Evolutionary conservation across 1,140 invertebrate genomes (phyloP).

Genomic region (Homalodisca vitripennis): DNA sequence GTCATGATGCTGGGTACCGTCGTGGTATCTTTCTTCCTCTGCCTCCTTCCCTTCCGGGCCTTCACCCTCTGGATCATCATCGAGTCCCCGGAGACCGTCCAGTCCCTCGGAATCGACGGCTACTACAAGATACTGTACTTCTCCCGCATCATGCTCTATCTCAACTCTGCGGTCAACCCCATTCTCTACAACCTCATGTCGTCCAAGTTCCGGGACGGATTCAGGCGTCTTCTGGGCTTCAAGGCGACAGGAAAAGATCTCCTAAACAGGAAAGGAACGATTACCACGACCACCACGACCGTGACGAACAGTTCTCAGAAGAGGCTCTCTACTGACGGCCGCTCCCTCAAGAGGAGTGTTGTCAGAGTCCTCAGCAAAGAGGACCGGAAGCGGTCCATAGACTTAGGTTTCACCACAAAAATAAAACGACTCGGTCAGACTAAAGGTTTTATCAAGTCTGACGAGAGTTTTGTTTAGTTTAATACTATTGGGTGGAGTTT

Average conservation of each 20-base stretch:
- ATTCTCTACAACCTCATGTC: conserved; percentile 89
- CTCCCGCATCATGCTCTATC: conserved; percentile 81
- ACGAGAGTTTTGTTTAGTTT: conserved; percentile 32
- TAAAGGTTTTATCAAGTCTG: conserved; percentile 22
- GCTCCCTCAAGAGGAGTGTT: conserved; percentile 2
- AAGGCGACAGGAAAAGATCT: conserved; percentile 13
- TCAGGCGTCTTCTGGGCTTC: conserved; percentile 55
- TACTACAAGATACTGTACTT: conserved; percentile 87
- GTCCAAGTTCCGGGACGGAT: conserved; percentile 86
- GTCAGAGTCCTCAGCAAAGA: conserved; percentile 15
- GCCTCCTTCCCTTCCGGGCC: conserved; percentile 81
- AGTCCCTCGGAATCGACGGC: conserved; percentile 65
- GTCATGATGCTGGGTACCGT: conserved; percentile 88
- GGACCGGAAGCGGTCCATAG: conserved; percentile 18
- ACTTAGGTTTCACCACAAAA: neutral
- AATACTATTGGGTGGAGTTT: neutral
- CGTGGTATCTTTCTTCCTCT: conserved; percentile 87
- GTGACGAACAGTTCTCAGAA: conserved; percentile 22
- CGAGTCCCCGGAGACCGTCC: conserved; percentile 62
- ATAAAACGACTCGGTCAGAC: conserved; percentile 18
- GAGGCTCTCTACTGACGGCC: conserved; percentile 8
- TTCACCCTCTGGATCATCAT: conserved; percentile 83
- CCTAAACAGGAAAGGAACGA: conserved; percentile 36
- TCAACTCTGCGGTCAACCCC: conserved; percentile 88
- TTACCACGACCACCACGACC: conserved; percentile 37